A percentile compares a stretch with the other conserved stretches of the same genome.
Evolutionary conservation across 2,888 invertebrate genomes (phyloP).

Genomic region (Monoplex corrugatus): DNA sequence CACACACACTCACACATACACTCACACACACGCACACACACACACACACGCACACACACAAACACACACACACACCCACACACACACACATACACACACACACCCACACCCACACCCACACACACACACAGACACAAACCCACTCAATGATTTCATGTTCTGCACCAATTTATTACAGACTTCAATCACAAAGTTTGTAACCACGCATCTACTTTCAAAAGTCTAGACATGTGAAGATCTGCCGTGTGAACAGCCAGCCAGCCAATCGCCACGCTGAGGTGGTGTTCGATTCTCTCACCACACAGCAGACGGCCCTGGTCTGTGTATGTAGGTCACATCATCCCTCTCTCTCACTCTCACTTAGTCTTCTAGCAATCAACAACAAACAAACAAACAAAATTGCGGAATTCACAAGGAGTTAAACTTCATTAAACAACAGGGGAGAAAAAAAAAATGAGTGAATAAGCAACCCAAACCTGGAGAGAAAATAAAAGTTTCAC

Average conservation of each 20-base stretch:
- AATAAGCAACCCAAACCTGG: neutral
- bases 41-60: too few relatives aligned
- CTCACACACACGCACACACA: too few relatives aligned
- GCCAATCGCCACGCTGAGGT: neutral
- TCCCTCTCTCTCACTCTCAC: constrained; percentile 7
- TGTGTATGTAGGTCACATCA: neutral
- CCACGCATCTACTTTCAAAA: constrained; percentile 33
- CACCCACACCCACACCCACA: neutral
- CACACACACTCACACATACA: too few relatives aligned
- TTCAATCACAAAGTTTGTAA: constrained; percentile 43
- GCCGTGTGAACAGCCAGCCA: neutral
- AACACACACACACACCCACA: too few relatives aligned
- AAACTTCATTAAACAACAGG: neutral
- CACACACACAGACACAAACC: neutral
- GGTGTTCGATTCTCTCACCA: neutral
- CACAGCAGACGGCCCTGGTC: constrained; percentile 18
- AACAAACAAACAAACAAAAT: neutral
- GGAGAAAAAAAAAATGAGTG: neutral
- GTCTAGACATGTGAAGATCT: neutral
- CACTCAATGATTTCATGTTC: neutral
- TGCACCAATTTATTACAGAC: constrained; percentile 33
- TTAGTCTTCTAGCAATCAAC: neutral
- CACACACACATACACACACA: too few relatives aligned
- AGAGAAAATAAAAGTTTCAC: neutral
- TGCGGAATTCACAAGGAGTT: neutral